These are phyloP conservation scores for Aplochiton taeniatus DNA, from an alignment of 2,797 vertebrate species.

Conservation along the genomic window DNA sequence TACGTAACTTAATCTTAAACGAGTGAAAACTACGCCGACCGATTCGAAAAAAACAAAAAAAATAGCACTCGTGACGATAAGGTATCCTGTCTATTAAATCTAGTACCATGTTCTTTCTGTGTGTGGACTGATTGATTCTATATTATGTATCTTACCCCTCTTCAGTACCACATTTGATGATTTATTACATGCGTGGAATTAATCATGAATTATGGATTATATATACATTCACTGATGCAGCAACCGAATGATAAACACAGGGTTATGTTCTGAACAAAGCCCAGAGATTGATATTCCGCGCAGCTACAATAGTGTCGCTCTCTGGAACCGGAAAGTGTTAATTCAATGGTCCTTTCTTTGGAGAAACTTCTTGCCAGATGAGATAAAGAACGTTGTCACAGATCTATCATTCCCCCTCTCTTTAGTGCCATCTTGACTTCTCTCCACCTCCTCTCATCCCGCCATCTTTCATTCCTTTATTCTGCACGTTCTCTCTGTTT, in stretches of 20 bases:
- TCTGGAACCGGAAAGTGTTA: conserved; percentile 70
- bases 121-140: no score
- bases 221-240: not conserved
- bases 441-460: conserved; percentile 9
- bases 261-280: conserved; percentile 6
- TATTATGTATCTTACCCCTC: no score
- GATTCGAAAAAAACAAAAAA: no score
- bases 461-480: not conserved
- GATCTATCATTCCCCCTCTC: conserved; percentile 74
- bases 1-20: no score
- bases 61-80: no score
- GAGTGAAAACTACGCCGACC: no score
- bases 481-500: conserved; percentile 25
- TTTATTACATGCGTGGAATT: no score
- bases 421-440: conserved; percentile 4
- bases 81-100: no score
- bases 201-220: no score
- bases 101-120: no score
- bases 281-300: conserved; percentile 58
- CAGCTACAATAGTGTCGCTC: conserved; percentile 42
- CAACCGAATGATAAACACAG: not conserved
- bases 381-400: conserved; percentile 89
- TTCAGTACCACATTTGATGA: no score
- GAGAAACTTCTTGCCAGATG: conserved; percentile 86
- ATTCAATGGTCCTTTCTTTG: conserved; percentile 85